A percentile compares a stretch with the other conserved stretches of the same genome.
phyloP scores from a whole-genome alignment of 2,113 vertebrate genomes.

The Notiomystis cincta region DNA sequence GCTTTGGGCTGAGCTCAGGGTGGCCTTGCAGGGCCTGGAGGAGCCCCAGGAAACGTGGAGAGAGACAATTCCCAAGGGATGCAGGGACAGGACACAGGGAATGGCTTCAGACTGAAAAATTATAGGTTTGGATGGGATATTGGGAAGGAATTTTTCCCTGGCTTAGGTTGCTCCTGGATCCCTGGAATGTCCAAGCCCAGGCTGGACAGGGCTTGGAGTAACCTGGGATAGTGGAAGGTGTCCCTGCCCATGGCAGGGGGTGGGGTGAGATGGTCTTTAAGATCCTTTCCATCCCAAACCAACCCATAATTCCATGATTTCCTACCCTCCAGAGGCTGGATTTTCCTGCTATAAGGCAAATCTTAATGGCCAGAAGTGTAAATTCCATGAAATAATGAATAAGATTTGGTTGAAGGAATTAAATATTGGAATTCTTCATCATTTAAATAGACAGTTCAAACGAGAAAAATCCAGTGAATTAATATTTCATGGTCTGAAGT shows the following conservation, averaged over 20 bases:
- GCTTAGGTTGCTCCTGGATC: neutral
- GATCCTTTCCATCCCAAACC: neutral
- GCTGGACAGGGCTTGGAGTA: neutral
- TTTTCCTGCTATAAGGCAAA: neutral
- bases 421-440: neutral
- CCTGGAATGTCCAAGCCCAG: neutral
- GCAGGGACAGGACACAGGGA: neutral
- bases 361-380: neutral
- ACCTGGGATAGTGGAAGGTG: neutral
- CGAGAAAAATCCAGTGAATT: neutral
- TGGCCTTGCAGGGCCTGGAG: too few species aligned
- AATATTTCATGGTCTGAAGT: neutral
- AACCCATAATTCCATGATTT: neutral
- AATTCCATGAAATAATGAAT: neutral
- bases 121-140: neutral
- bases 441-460: neutral
- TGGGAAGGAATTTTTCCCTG: neutral
- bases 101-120: neutral
- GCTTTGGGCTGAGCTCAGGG: neutral
- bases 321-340: neutral
- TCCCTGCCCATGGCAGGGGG: neutral
- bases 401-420: neutral
- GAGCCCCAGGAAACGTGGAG: neutral
- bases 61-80: neutral
- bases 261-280: neutral